Evolutionary conservation across 2,888 invertebrate genomes (phyloP).

Genomic region (Yponomeuta cagnagella): DNA sequence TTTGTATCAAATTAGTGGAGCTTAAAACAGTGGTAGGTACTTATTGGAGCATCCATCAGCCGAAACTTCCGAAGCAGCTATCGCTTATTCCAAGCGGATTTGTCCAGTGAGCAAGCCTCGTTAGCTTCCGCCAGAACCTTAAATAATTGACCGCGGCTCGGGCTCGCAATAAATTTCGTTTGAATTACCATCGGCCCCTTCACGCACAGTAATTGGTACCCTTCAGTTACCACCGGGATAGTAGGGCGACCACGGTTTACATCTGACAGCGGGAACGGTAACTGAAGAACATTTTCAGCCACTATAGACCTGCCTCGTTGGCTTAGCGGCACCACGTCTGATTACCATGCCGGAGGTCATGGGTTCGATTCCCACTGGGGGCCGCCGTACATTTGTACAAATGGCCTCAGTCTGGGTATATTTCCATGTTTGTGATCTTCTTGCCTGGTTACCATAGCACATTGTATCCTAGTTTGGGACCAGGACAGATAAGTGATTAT

Average conservation of each 20-base stretch:
- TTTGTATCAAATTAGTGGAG: no score
- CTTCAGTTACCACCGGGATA: slow-evolving; percentile 10
- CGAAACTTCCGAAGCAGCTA: no score
- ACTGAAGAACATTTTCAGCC: background rate
- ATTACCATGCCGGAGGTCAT: no score
- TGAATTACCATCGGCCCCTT: slow-evolving; percentile 44
- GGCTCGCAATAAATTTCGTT: slow-evolving; percentile 55
- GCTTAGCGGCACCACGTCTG: background rate
- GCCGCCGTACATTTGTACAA: no score
- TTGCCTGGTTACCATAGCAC: no score
- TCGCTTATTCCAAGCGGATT: background rate
- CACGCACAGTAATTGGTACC: slow-evolving; percentile 58
- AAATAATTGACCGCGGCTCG: slow-evolving; percentile 11
- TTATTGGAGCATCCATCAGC: no score
- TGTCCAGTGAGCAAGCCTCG: background rate
- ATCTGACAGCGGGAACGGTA: background rate
- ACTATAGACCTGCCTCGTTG: background rate
- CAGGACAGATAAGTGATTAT: no score
- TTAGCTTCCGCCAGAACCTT: slow-evolving; percentile 10
- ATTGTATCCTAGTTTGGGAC: no score
- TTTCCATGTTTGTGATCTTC: no score
- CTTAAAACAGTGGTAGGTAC: no score
- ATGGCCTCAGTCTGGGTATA: no score
- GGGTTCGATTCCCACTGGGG: no score
- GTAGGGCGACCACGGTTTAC: background rate